These are phyloP conservation scores for Apteryx owenii DNA, from an alignment of 2,113 vertebrate species.

Conservation along the genomic window DNA sequence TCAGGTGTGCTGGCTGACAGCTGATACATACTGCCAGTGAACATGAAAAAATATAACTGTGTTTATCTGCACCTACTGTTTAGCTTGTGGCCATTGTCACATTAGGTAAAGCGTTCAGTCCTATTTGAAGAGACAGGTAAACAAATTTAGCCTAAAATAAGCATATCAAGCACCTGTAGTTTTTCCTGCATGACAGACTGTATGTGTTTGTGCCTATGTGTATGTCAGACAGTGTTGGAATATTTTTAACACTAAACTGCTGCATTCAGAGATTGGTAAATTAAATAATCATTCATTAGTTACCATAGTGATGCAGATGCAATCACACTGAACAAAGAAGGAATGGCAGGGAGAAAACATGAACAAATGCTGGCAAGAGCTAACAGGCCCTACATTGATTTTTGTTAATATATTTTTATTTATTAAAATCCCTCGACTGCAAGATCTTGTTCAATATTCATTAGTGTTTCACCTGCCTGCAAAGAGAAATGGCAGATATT, in stretches of 20 bases:
- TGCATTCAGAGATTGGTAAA: constrained; percentile 36
- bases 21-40: neutral
- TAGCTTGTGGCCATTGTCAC: neutral
- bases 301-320: constrained; percentile 49
- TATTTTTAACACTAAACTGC: constrained; percentile 46
- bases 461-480: neutral
- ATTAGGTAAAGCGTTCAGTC: neutral
- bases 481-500: neutral
- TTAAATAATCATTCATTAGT: constrained; percentile 64
- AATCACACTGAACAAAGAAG: constrained; percentile 34
- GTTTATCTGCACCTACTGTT: neutral
- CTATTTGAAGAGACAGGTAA: constrained; percentile 2
- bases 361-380: constrained; percentile 11
- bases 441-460: constrained; percentile 17
- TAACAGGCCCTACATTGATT: neutral
- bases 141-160: neutral
- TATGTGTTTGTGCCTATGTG: neutral
- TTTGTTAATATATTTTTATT: constrained; percentile 11
- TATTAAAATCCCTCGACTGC: neutral
- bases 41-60: neutral
- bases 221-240: neutral
- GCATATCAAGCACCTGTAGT: neutral
- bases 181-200: neutral
- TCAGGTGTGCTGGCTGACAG: neutral
- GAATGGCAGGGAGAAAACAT: neutral